phyloP scores from a whole-genome alignment of 2,797 vertebrate genomes.

The Steatocranus sp. region DNA sequence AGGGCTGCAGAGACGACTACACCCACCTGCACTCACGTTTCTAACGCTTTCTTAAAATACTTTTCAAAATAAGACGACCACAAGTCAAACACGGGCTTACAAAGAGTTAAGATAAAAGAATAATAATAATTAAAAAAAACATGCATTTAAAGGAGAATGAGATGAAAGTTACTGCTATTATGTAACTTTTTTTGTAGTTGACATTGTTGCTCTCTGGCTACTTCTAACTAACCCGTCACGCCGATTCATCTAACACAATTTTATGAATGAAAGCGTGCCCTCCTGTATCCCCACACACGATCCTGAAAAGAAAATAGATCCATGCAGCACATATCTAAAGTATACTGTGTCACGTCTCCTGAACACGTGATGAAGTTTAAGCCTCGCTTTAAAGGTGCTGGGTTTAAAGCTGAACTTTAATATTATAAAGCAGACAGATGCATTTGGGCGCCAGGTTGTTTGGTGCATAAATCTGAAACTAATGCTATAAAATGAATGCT shows the following conservation, averaged over 20 bases:
- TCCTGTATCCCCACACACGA: background rate
- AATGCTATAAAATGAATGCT: background rate
- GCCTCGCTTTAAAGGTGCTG: background rate
- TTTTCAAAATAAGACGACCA: background rate
- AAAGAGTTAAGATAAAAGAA: background rate
- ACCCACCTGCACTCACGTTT: background rate
- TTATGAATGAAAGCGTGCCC: background rate
- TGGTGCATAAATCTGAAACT: background rate
- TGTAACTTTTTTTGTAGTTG: background rate
- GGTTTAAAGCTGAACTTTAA: background rate
- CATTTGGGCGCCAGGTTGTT: background rate
- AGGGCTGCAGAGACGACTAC: background rate
- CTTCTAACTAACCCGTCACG: background rate
- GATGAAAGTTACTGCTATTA: background rate
- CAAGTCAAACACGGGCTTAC: background rate
- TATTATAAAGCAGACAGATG: background rate
- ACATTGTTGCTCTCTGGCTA: background rate
- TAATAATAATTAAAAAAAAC: background rate
- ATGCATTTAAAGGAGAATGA: background rate
- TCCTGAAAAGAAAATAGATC: background rate
- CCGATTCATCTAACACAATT: background rate
- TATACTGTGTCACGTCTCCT: background rate
- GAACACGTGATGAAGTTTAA: background rate
- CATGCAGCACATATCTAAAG: background rate
- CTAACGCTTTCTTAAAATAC: background rate